Base-by-base conservation (phyloP, 1,140 invertebrate genomes). In the Heliconius congener region DNA sequence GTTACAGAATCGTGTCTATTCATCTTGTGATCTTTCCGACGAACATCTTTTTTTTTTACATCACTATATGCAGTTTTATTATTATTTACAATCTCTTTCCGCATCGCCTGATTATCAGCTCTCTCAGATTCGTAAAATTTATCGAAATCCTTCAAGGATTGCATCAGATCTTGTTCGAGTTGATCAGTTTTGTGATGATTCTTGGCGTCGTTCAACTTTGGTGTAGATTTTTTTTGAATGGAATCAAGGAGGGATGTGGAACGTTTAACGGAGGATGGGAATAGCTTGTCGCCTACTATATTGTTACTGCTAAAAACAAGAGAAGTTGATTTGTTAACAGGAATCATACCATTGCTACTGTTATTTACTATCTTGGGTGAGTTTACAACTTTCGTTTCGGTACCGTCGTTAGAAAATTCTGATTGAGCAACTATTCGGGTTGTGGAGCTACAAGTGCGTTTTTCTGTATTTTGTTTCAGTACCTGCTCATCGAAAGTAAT, bases 301-400 rank as follows among this genome's bases (percentile, higher is more conserved):
- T 94, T 95, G 85, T 94, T 95, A 87, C 87, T 93, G 91, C 93
- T 94, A 95, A 94, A 95, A 95, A 92, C 90, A 83, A 95, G 90
- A 93, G 94, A 94, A 79, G 91, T 92, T 23, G 94, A 95, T 85
- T 95, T 95, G 87, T 95, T 95, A 88, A 94, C 94, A 71, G 93
- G 94, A 50, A 91, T 88, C 81, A 94, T 85, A 82, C 91, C 88
- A 74, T 94, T 94, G 73, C 84, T 87, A 86, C 75, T 79, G 74
- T 82, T 78, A 77, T 83, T 84, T 52, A 88, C 80, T 77, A 90
- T 60, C 86, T 91, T 92, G 18, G 90, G 89, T 9, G 90, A 91
- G 81, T 88, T 87, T 55, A 89, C 75, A 46, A 90, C 90, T 86
- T 90, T 91, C 16, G 87, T 86, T 74, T 89, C 85, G 8, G 88